A percentile compares a stretch with the other conserved stretches of the same genome.
These are phyloP conservation scores for Siniperca knerii DNA, from an alignment of 2,113 vertebrate genomes.

Conservation along the genomic window DNA sequence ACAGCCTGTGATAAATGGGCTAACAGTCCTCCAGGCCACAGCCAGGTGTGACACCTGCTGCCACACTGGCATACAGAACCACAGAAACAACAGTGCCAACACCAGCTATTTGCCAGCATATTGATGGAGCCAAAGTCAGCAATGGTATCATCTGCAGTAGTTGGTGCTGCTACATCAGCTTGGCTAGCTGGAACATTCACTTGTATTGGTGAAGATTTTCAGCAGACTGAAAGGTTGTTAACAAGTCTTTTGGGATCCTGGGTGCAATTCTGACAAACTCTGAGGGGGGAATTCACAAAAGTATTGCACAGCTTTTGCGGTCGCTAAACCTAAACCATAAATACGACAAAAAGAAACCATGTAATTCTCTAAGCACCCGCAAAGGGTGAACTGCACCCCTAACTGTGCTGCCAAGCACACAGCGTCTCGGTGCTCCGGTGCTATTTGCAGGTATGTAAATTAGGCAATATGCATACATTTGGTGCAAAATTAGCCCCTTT, in stretches of 20 bases:
- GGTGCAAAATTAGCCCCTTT: too few relatives aligned
- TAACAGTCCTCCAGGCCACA: constrained; percentile 32
- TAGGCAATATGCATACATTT: too few relatives aligned
- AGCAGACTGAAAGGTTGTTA: constrained; percentile 34
- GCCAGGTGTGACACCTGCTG: constrained; percentile 71
- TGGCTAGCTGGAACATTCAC: constrained; percentile 9
- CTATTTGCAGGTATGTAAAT: too few relatives aligned
- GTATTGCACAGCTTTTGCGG: too few relatives aligned
- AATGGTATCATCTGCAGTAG: constrained; percentile 48
- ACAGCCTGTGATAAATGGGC: constrained; percentile 41
- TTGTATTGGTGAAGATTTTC: constrained; percentile 25
- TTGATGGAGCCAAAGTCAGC: constrained; percentile 51
- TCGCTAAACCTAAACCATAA: too few relatives aligned
- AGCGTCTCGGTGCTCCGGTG: too few relatives aligned
- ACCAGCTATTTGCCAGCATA: constrained; percentile 33
- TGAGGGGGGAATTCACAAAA: too few relatives aligned
- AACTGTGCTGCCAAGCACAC: too few relatives aligned
- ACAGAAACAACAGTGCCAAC: constrained; percentile 37
- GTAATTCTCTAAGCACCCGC: too few relatives aligned
- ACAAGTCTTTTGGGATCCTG: constrained; percentile 20
- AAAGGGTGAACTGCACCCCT: too few relatives aligned
- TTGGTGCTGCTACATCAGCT: constrained; percentile 35
- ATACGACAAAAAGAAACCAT: too few relatives aligned
- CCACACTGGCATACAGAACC: constrained; percentile 39
- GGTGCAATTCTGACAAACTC: constrained; percentile 8